phyloP scores from a whole-genome alignment of 2,113 vertebrate genomes.

The Rhodinocichla rosea region DNA sequence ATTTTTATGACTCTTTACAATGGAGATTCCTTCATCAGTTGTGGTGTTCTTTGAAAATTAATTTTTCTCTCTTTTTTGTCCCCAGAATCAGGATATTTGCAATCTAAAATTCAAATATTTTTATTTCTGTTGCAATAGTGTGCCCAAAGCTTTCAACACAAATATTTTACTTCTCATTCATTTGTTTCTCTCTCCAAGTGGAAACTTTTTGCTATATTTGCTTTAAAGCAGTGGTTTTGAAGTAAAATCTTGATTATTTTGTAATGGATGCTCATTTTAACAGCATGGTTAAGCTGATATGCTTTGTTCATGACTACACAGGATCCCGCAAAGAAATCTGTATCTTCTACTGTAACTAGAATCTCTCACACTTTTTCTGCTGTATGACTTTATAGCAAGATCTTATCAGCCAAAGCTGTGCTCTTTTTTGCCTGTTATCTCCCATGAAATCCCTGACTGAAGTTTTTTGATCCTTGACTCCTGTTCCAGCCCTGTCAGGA shows the following conservation, averaged over 20 bases:
- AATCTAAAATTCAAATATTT: not conserved
- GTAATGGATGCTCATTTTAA: not conserved
- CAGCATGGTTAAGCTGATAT: not conserved
- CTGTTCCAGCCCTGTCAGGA: not conserved
- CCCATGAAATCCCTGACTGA: not conserved
- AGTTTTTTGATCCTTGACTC: not conserved
- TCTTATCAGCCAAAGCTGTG: not conserved
- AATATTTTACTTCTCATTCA: not conserved
- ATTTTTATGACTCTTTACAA: not conserved
- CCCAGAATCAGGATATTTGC: not conserved
- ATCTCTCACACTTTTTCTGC: not conserved
- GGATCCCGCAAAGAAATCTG: not conserved
- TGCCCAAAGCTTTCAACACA: not conserved
- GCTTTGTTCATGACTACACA: not conserved
- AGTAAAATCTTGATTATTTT: not conserved
- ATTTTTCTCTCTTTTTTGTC: not conserved
- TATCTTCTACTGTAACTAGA: not conserved
- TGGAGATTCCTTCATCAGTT: not conserved
- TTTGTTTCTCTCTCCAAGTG: not conserved
- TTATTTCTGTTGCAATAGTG: not conserved
- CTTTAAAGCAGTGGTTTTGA: not conserved
- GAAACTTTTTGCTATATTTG: not conserved
- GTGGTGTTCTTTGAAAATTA: not conserved
- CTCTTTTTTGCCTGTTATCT: not conserved
- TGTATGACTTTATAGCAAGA: not conserved